Evolutionary conservation across 2,888 invertebrate species (phyloP).

Genomic region (Zaprionus lineosus): DNA sequence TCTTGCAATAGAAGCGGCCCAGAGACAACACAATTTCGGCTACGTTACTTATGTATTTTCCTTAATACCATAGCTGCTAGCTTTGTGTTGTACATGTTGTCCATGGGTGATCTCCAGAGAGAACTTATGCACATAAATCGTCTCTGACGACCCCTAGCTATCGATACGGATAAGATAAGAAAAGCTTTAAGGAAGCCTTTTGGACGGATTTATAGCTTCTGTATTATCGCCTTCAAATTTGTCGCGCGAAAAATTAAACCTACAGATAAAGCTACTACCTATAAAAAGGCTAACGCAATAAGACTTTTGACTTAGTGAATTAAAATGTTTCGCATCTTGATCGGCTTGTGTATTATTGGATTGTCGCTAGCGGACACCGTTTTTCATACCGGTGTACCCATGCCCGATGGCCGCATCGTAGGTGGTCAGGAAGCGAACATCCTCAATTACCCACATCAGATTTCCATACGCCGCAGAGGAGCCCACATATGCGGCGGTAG

Average conservation of each 20-base stretch:
- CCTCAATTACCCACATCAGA: conserved; percentile 64
- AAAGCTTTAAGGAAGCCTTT: conserved; percentile 7
- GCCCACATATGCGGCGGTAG: conserved; percentile 77
- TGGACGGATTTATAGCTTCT: conserved; percentile 22
- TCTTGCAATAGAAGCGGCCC: too few species aligned
- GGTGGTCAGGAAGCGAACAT: conserved; percentile 63
- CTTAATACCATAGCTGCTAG: not conserved
- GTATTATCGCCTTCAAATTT: conserved; percentile 21
- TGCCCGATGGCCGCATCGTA: conserved; percentile 77
- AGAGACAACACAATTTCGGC: too few species aligned
- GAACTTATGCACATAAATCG: too few species aligned
- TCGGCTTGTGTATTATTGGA: conserved; percentile 42
- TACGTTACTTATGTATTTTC: too few species aligned
- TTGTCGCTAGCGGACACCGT: conserved; percentile 39
- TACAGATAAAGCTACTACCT: conserved; percentile 12
- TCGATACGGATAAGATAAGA: conserved; percentile 37
- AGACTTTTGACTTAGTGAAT: conserved; percentile 39
- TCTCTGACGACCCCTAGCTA: too few species aligned
- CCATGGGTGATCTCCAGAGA: too few species aligned
- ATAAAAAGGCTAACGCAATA: conserved; percentile 25
- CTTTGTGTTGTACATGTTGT: too few species aligned
- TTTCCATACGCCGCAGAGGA: conserved; percentile 72
- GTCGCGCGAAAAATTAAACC: conserved; percentile 5
- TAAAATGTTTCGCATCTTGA: conserved; percentile 56
- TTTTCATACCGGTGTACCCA: conserved; percentile 32